Base-by-base conservation (phyloP, 2,888 invertebrate species). In the Polyommatus icarus region DNA sequence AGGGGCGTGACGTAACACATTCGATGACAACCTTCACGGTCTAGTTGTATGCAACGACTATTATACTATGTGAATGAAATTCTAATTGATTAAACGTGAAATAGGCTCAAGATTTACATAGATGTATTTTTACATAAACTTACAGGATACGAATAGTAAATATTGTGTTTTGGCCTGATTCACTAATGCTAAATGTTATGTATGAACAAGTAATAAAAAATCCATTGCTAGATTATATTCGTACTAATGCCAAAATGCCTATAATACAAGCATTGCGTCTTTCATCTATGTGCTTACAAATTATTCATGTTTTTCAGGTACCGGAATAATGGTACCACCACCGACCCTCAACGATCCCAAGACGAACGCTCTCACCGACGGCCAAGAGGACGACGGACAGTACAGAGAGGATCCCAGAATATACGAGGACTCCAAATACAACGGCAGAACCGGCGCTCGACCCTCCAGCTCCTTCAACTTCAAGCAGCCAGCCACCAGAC, bases 361-460 rank as follows among this genome's bases (percentile, higher is more conserved):
- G 61, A 87, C 91, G 59, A 95, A 95, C 85, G 92, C 94, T 0
- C 86, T 94, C 54, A 94, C 94, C 8, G 96, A 96, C 67, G 95
- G 95, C 80, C 96, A 97, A 85, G 96, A 97, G 84, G 98, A 98
- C 85, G 98, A 98, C 85, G 98, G 98, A 0, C 97, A 98, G 84
- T 98, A 98, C 89, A 95, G 97, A 73, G 98, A 98, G 86, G 97
- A 98, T 87, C 98, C 98, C 0, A 95, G 95, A 80, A 95, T 97
- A 79, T 98, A 98, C 91, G 96, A 97, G 88, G 96, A 96, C 85
- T 96, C 96, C 10, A 95, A 95, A 82, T 96, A 95, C 90, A 96
- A 89, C 88, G 90, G 86, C 84, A 88, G 83, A 81, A 85, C 84
- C 79, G 88, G 81, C 78, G 80, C 84, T 78, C 85, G 87, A 79